phyloP scores from a whole-genome alignment of 2,888 invertebrate species.

The Steinernema carpocapsae region DNA sequence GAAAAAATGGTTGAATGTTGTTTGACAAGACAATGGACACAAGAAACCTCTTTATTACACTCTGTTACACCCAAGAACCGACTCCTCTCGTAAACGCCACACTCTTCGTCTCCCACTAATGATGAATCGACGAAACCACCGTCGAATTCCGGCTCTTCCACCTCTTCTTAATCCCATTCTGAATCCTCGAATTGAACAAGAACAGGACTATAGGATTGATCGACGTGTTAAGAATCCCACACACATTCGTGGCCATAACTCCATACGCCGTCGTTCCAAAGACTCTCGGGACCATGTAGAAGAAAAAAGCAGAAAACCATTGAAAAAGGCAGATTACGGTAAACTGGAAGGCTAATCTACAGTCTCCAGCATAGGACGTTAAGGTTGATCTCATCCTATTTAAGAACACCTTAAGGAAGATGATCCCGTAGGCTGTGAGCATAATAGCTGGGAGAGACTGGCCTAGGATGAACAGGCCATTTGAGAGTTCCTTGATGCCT shows the following conservation, averaged over 20 bases:
- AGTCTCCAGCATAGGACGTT: neutral
- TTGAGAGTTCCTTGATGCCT: neutral
- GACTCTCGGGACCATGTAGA: conserved; percentile 35
- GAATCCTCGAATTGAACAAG: conserved; percentile 1
- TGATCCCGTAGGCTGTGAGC: conserved; percentile 12
- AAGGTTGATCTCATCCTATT: neutral
- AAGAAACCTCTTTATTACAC: no score
- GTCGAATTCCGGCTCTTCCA: neutral
- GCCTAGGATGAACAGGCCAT: conserved; percentile 16
- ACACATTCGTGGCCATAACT: conserved; percentile 31
- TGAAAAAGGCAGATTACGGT: conserved; percentile 35
- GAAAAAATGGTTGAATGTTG: no score
- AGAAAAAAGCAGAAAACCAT: conserved; percentile 36
- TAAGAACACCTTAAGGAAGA: neutral
- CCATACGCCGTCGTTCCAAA: conserved; percentile 26
- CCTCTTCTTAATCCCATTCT: neutral
- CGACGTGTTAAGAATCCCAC: conserved; percentile 31
- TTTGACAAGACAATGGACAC: no score
- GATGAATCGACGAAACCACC: neutral
- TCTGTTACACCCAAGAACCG: no score
- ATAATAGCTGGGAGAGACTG: neutral
- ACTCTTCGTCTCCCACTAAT: no score
- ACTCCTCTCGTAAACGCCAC: no score
- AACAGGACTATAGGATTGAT: conserved; percentile 26
- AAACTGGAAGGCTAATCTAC: conserved; percentile 25